A percentile compares a stretch with the other conserved stretches of the same genome.
These are phyloP conservation scores for Fragum fragum DNA, from an alignment of 2,888 invertebrate genomes.

Conservation along the genomic window DNA sequence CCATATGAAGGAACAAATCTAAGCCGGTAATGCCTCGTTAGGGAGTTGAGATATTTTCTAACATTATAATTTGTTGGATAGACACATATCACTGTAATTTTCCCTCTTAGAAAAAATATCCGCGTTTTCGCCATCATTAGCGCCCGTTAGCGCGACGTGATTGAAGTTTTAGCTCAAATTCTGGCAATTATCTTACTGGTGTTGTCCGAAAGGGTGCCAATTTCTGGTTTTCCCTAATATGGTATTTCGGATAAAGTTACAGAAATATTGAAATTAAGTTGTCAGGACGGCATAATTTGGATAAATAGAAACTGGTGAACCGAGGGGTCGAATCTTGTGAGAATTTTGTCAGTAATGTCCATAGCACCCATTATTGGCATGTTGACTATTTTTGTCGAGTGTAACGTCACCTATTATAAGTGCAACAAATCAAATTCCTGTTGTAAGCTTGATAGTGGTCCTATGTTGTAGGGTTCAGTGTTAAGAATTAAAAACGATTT, in stretches of 20 bases:
- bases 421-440: too few relatives aligned
- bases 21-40: slow-evolving; percentile 63
- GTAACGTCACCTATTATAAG: too few relatives aligned
- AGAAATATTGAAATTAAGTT: slow-evolving; percentile 57
- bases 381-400: too few relatives aligned
- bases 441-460: neutral
- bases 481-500: too few relatives aligned
- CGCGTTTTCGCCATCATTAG: slow-evolving; percentile 52
- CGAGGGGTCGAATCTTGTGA: neutral
- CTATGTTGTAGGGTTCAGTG: too few relatives aligned
- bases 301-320: slow-evolving; percentile 44
- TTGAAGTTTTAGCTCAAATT: slow-evolving; percentile 57
- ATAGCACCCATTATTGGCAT: too few relatives aligned
- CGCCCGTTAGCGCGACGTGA: slow-evolving; percentile 8
- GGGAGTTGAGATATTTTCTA: slow-evolving; percentile 57
- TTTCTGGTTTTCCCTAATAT: slow-evolving; percentile 52
- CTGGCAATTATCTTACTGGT: slow-evolving; percentile 59
- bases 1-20: neutral
- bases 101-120: slow-evolving; percentile 30
- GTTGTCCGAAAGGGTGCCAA: slow-evolving; percentile 56
- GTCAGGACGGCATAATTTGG: slow-evolving; percentile 64
- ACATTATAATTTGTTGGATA: slow-evolving; percentile 70
- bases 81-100: slow-evolving; percentile 68
- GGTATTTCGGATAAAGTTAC: slow-evolving; percentile 60
- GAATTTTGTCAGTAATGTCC: too few relatives aligned